Evolutionary conservation across 2,888 invertebrate genomes (phyloP).

Genomic region (Lottia scabra): DNA sequence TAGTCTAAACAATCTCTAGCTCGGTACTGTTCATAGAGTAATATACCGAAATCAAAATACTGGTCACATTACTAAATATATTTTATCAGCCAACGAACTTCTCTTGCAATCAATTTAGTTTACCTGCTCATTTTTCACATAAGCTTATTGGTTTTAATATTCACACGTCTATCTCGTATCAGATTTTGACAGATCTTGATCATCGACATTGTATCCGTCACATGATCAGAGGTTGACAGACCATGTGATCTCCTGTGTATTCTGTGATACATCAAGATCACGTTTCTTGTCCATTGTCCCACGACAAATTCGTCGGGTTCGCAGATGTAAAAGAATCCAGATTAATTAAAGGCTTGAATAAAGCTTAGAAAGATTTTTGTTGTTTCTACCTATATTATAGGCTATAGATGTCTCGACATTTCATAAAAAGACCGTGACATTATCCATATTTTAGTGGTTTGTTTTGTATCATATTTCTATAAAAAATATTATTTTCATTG

Average conservation of each 20-base stretch:
- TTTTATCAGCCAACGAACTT: background rate
- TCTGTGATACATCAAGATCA: background rate
- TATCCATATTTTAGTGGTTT: too few relatives aligned
- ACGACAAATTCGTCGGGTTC: background rate
- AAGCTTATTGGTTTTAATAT: background rate
- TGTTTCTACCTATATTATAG: too few relatives aligned
- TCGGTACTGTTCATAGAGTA: too few relatives aligned
- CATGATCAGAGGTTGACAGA: background rate
- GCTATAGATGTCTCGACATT: too few relatives aligned
- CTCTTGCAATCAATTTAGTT: background rate
- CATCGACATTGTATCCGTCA: background rate
- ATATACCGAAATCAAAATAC: too few relatives aligned
- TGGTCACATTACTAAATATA: background rate
- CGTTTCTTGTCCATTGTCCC: background rate
- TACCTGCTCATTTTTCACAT: background rate
- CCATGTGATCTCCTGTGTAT: background rate
- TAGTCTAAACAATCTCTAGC: too few relatives aligned
- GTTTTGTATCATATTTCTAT: too few relatives aligned
- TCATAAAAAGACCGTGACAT: too few relatives aligned
- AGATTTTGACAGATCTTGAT: background rate
- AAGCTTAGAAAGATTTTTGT: too few relatives aligned
- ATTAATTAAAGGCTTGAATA: background rate
- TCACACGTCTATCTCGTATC: background rate
- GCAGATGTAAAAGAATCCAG: background rate
- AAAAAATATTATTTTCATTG: too few relatives aligned